Conservation (phyloP, 2,888 invertebrate species). For the Drosophila putrida region DNA sequence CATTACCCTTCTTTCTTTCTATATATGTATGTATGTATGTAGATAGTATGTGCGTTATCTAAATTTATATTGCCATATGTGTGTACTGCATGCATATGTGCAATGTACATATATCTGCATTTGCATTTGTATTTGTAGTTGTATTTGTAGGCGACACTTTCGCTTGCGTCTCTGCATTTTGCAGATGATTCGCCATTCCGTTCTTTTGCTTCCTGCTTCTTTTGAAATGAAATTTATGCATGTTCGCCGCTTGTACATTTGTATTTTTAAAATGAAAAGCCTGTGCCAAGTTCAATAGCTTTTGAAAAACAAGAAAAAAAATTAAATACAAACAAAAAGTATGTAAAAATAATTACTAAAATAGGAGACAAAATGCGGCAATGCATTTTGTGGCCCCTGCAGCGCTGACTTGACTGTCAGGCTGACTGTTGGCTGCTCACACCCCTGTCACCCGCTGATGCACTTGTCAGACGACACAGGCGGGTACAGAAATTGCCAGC, state of each 20-base stretch:
- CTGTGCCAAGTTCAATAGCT: conserved; percentile 81
- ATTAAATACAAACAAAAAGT: conserved; percentile 8
- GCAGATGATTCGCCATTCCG: conserved; percentile 27
- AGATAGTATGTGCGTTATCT: conserved; percentile 61
- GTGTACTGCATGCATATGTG: conserved; percentile 4
- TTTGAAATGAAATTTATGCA: conserved; percentile 49
- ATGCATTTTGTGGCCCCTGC: conserved; percentile 61
- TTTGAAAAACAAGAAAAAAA: conserved; percentile 39
- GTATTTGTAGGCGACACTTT: conserved; percentile 68
- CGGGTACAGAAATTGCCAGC: conserved; percentile 34
- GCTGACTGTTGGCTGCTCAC: conserved; percentile 12
- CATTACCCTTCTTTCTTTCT: not conserved
- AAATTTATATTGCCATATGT: conserved; percentile 62
- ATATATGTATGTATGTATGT: conserved; percentile 35
- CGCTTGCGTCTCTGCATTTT: conserved; percentile 44
- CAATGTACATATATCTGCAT: too few species aligned
- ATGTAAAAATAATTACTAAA: conserved; percentile 69
- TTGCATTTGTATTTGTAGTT: not conserved
- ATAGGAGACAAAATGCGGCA: conserved; percentile 64
- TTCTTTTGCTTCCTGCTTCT: conserved; percentile 62
- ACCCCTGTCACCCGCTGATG: conserved; percentile 8
- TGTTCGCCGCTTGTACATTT: conserved; percentile 41
- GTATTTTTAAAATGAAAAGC: conserved; percentile 71
- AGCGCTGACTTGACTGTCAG: conserved; percentile 39
- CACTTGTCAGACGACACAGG: conserved; percentile 17